phyloP scores from a whole-genome alignment of 2,113 vertebrate species.

The Alouatta palliata region DNA sequence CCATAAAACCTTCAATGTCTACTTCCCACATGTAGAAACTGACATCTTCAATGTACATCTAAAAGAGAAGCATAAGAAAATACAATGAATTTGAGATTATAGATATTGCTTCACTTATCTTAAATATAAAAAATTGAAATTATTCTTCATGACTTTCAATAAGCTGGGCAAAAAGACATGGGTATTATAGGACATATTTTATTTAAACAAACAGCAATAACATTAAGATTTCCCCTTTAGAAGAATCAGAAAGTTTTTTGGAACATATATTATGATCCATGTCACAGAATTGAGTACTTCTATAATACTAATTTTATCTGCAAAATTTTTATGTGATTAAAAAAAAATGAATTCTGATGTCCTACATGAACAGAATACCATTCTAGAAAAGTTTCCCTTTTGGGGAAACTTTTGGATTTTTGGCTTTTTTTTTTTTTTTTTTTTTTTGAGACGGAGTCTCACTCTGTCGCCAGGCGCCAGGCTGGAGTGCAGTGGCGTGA shows the following conservation, averaged over 20 bases:
- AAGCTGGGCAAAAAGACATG: not conserved
- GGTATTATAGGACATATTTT: not conserved
- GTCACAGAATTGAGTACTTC: not conserved
- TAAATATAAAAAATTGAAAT: constrained; percentile 35
- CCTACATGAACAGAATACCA: not conserved
- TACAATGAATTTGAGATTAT: not conserved
- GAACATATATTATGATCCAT: not conserved
- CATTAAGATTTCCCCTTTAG: not conserved
- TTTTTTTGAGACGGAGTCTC: too few species aligned
- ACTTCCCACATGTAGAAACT: constrained; percentile 70
- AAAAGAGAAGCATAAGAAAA: constrained; percentile 34
- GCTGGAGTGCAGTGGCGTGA: too few species aligned
- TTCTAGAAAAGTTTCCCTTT: not conserved
- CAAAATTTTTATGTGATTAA: not conserved
- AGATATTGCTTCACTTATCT: not conserved
- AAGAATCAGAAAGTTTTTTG: constrained; percentile 1
- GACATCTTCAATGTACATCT: constrained; percentile 80
- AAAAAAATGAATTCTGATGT: not conserved
- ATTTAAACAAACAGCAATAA: not conserved
- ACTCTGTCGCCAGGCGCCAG: too few species aligned
- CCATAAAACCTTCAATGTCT: constrained; percentile 74
- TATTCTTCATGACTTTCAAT: not conserved
- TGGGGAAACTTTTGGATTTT: not conserved
- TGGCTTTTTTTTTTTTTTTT: not conserved
- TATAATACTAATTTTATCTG: not conserved